Base-by-base conservation (phyloP, 1,140 invertebrate species). In the Bombus huntii region DNA sequence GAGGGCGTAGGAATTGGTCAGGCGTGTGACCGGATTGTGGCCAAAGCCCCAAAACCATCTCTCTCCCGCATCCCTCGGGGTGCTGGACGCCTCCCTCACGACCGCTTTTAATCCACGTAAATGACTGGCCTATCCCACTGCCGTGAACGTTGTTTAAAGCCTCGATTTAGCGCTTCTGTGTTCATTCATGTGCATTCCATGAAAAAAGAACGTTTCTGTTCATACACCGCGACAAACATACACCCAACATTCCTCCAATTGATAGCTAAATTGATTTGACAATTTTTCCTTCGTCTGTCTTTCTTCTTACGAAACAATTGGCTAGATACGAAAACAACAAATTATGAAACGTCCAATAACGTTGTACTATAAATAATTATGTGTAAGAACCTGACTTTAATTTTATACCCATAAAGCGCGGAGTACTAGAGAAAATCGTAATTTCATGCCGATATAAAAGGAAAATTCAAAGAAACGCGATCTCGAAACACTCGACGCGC, bases 11-110 rank as follows among this genome's bases (percentile, higher is more conserved):
- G 75, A 89, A 76, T 71, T 85, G 85, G 82, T 88, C 75, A 81
- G 66, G 70, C 87, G 79, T 81, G 77, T 87, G 90, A 91, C 84
- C 78, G 90, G 89, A 92, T 92, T 88, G 89, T 76, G 91, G 89
- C 76, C 82, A 84, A 77, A 88, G 84, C 81, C 77, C 88, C 80
- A 25, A 87, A 84, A 86, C 77, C 66, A 66, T 85, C 78, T 71
- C 82, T 79, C 82, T 77, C 72, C 34, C 9, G 57, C 39, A 37
- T 81, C 81, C 83, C 78, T 68, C 66, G 31, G 73, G 62, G 39
- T 47, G 31, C 72, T 57, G 53, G 28, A 57, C 75, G 79, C 73
- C 66, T 85, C 83, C 74, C 88, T 80, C 86, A 34, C 71, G 77
- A 73, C 75, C 62, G 78, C 81, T 90, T 90, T 90, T 90, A 90